Percentiles rank a stretch among this genome's conserved stretches.
These are phyloP conservation scores for Dryas iulia DNA, from an alignment of 1,140 invertebrate genomes.

Conservation along the genomic window DNA sequence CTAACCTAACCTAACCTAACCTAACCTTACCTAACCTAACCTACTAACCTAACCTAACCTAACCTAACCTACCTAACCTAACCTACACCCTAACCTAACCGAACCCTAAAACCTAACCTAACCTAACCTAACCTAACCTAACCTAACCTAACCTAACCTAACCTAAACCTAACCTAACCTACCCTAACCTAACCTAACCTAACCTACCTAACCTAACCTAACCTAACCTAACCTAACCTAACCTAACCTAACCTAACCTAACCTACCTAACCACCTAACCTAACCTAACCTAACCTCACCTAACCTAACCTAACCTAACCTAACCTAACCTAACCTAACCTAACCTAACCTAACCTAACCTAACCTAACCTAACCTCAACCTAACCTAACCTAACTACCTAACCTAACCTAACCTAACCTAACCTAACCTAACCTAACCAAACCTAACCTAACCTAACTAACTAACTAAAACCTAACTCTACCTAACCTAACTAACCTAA, in stretches of 20 bases:
- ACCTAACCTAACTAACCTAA: constrained; percentile 27
- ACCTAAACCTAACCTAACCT: too few relatives aligned
- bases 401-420: constrained; percentile 28
- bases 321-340: too few relatives aligned
- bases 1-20: too few relatives aligned
- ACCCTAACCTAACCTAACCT: constrained; percentile 24
- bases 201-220: constrained; percentile 27
- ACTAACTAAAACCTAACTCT: constrained; percentile 30
- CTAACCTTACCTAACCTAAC: too few relatives aligned
- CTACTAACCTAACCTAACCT: too few relatives aligned
- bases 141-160: too few relatives aligned
- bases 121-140: constrained; percentile 26
- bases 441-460: too few relatives aligned
- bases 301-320: too few relatives aligned
- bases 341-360: constrained; percentile 53
- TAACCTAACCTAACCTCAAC: too few relatives aligned
- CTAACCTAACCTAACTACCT: constrained; percentile 26
- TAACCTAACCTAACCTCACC: too few relatives aligned
- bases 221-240: constrained; percentile 16
- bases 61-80: constrained; percentile 26
- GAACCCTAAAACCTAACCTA: constrained; percentile 32
- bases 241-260: constrained; percentile 28
- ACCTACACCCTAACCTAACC: constrained; percentile 22
- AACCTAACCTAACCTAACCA: constrained; percentile 24
- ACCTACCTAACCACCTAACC: too few relatives aligned